Evolutionary conservation across 2,113 vertebrate genomes (phyloP), one percentile per base, ranked within the genome.

Genomic region (Chiloscyllium plagiosum): DNA sequence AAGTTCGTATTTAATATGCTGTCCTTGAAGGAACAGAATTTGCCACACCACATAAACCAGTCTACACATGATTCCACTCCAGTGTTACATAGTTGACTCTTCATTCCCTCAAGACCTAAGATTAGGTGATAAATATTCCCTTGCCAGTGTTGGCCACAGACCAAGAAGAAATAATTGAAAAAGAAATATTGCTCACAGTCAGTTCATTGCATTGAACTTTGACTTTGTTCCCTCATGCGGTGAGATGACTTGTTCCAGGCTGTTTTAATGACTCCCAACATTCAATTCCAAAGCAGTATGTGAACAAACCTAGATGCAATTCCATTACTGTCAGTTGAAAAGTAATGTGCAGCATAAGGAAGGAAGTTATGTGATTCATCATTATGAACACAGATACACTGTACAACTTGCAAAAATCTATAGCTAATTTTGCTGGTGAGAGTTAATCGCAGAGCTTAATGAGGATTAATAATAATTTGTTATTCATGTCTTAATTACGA

Each of bases 11-110:
- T 19, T 65, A 65, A n/a, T 22, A 37, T 92, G n/a, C 37, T 93
- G 89, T 93, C 89, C 89, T 93, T 93, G 61, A 90, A 56, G 86
- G 15, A 92, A 93, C 66, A 61, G 89, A 93, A 93, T 93, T 42
- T 66, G 89, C 66, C 20, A 37, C 89, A 8, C 6, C 61, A 37
- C 8, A 37, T 20, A n/a, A 33, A 37, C 61, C 3, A 0, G 89
- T 33, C 33, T 65, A 68, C 65, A 93, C 33, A 37, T 37, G 56
- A 66, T 37, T 93, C 61, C 33, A 37, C n/a, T 66, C 33, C 89
- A 6, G 20, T 19, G 22, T 66, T 93, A 68, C n/a, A 17, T 93
- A 0, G n/a, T 66, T 93, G 89, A 66, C 89, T 93, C 56, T 37
- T 93, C 37, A 37, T 93, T 22, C 89, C 61, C 33, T 33, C 61